Evolutionary conservation across 2,113 vertebrate species (phyloP).

Genomic region (Mormoops blainvillei): DNA sequence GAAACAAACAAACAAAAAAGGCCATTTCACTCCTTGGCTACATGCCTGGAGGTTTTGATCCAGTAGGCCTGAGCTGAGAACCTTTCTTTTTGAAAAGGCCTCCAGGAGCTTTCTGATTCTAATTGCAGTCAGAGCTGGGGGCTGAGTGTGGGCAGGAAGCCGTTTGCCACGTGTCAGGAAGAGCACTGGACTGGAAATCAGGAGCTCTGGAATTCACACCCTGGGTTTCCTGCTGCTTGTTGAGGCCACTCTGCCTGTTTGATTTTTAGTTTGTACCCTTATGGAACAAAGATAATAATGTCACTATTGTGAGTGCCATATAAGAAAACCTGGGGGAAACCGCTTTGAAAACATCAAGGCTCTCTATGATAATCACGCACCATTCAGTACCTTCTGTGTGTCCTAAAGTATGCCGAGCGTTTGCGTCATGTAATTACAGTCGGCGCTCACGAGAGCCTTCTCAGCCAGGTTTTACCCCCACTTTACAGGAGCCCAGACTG

Average conservation of each 20-base stretch:
- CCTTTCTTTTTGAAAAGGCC: background rate
- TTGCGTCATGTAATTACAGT: background rate
- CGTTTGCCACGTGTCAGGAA: background rate
- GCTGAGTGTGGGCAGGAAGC: background rate
- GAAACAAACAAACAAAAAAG: background rate
- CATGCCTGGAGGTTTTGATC: background rate
- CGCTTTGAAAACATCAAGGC: background rate
- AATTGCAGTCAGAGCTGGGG: background rate
- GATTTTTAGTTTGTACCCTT: background rate
- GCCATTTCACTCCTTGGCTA: background rate
- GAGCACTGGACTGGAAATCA: background rate
- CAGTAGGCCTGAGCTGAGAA: background rate
- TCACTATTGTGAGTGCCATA: background rate
- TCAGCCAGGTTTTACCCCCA: background rate
- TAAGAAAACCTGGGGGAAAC: background rate
- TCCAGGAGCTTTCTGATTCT: background rate
- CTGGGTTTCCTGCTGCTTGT: background rate
- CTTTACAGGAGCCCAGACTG: background rate
- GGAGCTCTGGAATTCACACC: background rate
- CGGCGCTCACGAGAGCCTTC: background rate
- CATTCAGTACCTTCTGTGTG: background rate
- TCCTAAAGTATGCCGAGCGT: background rate
- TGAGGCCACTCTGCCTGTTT: background rate
- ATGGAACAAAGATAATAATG: background rate
- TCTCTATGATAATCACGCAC: background rate